Base-by-base conservation (phyloP, 2,113 vertebrate genomes). In the Coptodon bakossiorum region DNA sequence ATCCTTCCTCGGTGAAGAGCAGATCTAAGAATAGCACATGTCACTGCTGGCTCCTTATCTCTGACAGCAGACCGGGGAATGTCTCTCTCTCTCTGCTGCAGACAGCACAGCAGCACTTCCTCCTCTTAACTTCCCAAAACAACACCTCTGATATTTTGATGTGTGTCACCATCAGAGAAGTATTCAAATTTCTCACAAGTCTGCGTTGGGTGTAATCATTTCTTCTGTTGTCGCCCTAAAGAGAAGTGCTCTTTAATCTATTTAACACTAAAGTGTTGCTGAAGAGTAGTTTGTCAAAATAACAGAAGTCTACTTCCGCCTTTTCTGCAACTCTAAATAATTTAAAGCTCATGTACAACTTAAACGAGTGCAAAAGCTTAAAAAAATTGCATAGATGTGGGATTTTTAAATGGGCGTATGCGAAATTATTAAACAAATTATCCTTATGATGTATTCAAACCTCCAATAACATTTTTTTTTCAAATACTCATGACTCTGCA, bases 1-100 rank as follows among this genome's bases (percentile, higher is more conserved):
- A 3, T 89, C 87, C 88, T 71, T 71, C 79, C 81, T 83, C 24
- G 5, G 88, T 76, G 88, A 89, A 83, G 83, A 92, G 80, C 86
- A 22, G 11, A 31, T 91, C 95, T 91, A 93, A 93, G 91, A 93
- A 95, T 96, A 95, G 94, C 87, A 31, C 50, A 24, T 52, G 87
- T 88, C 76, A 4, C 89, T 76, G 80, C 50, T 13, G 82, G 53
- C 57, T 89, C 45, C 93, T 95, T 96, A 95, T 96, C 95, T 93
- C 59, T 63, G 66, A 86, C 71, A 94, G 85, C 93, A 12, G 79
- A 71, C 86, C 76, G 81, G 71, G 85, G 80, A 61, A 68, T 52
- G 81, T 88, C 80, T n/a, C 19, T 68, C 6, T 68, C 11, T 22
- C 78, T 80, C 31, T 68, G 4, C 82, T 24, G 82, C 52, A 3